Evolutionary conservation across 2,888 invertebrate species (phyloP).

Genomic region (Stenolophus ochropezus): DNA sequence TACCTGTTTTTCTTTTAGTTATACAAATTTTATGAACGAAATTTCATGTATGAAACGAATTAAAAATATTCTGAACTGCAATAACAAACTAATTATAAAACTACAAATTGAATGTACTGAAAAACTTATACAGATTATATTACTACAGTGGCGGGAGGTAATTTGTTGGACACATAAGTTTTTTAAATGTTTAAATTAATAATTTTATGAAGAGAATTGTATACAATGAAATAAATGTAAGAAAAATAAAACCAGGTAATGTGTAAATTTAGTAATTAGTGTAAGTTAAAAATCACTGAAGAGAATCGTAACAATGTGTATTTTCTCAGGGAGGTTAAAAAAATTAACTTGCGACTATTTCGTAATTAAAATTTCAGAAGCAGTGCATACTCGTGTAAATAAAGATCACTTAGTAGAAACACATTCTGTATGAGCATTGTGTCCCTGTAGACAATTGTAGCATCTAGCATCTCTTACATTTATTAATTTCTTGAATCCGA

Average conservation of each 20-base stretch:
- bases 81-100: too few relatives aligned
- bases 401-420: conserved; percentile 54
- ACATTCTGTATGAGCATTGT: conserved; percentile 54
- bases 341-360: neutral
- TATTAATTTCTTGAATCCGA: conserved; percentile 57
- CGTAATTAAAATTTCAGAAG: neutral
- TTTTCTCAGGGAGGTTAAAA: neutral
- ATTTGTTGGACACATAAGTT: too few relatives aligned
- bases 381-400: neutral
- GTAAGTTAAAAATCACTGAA: neutral
- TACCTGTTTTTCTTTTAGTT: too few relatives aligned
- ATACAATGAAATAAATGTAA: neutral
- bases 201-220: too few relatives aligned
- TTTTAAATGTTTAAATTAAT: too few relatives aligned
- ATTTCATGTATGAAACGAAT: too few relatives aligned
- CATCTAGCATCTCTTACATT: conserved; percentile 55
- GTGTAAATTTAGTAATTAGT: neutral
- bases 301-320: neutral
- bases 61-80: too few relatives aligned
- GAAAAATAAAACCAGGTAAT: neutral
- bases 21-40: too few relatives aligned
- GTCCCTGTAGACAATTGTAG: conserved; percentile 30
- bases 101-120: too few relatives aligned
- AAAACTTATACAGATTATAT: too few relatives aligned
- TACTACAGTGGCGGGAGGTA: too few relatives aligned